Evolutionary conservation across 1,140 invertebrate genomes (phyloP), one percentile per base, ranked within the genome.

Genomic region (Pararge aegeria): DNA sequence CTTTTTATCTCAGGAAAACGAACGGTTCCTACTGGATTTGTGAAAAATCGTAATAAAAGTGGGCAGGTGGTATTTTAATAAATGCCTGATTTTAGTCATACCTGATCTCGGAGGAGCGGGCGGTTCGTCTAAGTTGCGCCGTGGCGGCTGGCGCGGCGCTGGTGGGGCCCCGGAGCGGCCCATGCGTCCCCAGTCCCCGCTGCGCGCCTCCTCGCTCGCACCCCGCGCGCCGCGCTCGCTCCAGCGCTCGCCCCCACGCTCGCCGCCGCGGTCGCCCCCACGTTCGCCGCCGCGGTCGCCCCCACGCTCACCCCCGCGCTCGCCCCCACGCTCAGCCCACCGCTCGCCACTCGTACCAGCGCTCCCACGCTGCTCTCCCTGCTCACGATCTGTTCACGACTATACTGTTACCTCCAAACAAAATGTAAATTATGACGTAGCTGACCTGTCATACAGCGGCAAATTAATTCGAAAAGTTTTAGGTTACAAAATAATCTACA

Each of bases 141-240:
- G 64, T 71, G 67, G 89, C 87, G 69, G 88, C 90, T 74, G 90
- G 80, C 70, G 87, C 81, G 90, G 85, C 82, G 89, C 87, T 55
- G 87, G 87, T 86, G 87, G 84, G 57, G 83, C 87, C 64, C 88
- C 91, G 66, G 90, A 88, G 60, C 87, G 81, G 54, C 91, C 73
- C 73, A 84, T 68, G 70, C 90, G 69, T 63, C 84, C 72, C 91
- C 90, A 80, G 71, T 87, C 85, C 59, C 78, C 78, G 38, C 72
- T 73, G 55, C 77, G 83, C 74, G 70, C 88, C 85, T 81, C 87
- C 89, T 78, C 87, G 52, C 61, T 85, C 70, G 51, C 68, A 3
- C 66, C 80, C 55, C 83, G 80, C 40, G 73, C 71, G 56, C 53
- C 68, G 7, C 62, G 75, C 63, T 86, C 80, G 29, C 80, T 77